Base-by-base conservation (phyloP, 2,888 invertebrate genomes). In the Lapara coniferarum region DNA sequence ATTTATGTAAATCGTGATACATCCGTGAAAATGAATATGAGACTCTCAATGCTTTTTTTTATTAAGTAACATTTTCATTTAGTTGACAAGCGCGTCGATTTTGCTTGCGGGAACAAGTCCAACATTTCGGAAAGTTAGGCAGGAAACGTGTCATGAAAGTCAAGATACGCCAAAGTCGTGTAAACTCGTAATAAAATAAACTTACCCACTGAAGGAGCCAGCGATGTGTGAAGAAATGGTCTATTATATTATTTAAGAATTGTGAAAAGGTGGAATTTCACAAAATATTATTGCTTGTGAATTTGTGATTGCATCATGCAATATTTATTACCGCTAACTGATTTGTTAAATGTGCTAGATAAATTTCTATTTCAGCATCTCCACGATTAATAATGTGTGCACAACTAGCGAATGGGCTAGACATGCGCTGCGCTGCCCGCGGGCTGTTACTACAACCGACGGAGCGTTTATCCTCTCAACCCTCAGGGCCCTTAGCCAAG, bases 181-280 rank as follows among this genome's bases (percentile, higher is more conserved):
- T 82, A 78, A 85, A 87, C 83, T 87, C 75, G 80, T 85, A 87
- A 87, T 86, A 86, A 85, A 87, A 86, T 86, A 85, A 86, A 86
- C 83, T 87, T 85, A 77, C 73, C 75, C 76, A 79, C 81, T 81
- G 82, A 84, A 81, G 74, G 73, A 71, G 73, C 73, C 55, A 77
- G 75, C 72, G 71, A 75, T 79, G 77, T 78, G 74, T 73, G 75
- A 69, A 73, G 74, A 73, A 73, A 75, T 75, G 75, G 74, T 76
- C 76, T 49, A 49, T 12, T 19, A 46, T 44, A 59, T n/a, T 16
- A 46, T 59, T 59, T 44, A 59, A 59, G 14, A 4, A 57, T 59
- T 19, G 19, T 55, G 16, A 55, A 7, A 37, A 8, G 37, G 5
- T 37, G 37, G 8, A 52, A 52, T 52, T 52, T 14, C 14, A 2